Base-by-base conservation (phyloP, 1,140 invertebrate genomes). In the Cotesia vestalis region DNA sequence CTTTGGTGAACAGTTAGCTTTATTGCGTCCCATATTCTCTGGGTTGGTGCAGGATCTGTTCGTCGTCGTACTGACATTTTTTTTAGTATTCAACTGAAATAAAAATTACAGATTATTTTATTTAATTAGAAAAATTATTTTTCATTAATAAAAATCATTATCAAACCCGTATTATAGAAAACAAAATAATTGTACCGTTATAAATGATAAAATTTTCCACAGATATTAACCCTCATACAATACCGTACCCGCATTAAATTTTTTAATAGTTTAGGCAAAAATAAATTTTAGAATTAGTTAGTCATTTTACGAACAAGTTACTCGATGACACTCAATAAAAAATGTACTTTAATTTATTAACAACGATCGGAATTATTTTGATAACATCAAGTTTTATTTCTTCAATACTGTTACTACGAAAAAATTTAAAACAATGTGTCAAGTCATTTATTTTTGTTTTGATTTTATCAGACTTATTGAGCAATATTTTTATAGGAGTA, bases 21-120 rank as follows among this genome's bases (percentile, higher is more conserved):
- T 66, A 86, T 85, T 5, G 82, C 79, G 57, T 86, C 84, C 84
- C 84, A 86, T 76, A 86, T 84, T 51, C 80, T 69, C 53, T 84
- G 83, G 38, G 77, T 81, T 78, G 81, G 83, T 38, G 72, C 75
- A 1, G 84, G 79, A 78, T 86, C 83, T n/a, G 78, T 85, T 73
- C 63, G 77, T 59, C 84, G 76, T 64, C 83, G 80, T 66, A 80
- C 46, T 6, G 83, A 78, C 84, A 86, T 86, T 4, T 11, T 17
- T 79, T 38, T 20, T 40, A 53, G 51, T n/a, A n/a, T 14, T 14
- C 17, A 34, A 51, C 35, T 70, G 40, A 38, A 55, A 62, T 35
- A 63, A 34, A 66, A 61, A 67, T 34, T 55, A 71, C 27, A 46
- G 17, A 51, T 46, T 12, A 5, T 57, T 57, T 40, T 34, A 57